phyloP scores from a whole-genome alignment of 2,888 invertebrate species.

The Coelopa pilipes region DNA sequence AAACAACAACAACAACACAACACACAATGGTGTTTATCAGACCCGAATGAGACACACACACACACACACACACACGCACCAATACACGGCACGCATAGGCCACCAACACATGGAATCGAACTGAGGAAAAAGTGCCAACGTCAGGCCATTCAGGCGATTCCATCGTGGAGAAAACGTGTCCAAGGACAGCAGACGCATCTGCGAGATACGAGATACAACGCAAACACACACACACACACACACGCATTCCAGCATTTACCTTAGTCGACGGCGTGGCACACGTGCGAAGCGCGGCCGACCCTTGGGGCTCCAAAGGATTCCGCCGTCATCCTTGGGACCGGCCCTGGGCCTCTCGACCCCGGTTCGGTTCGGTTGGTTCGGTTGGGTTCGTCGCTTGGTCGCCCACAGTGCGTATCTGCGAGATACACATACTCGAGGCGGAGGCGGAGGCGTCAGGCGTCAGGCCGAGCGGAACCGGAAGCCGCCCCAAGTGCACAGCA shows the following conservation, averaged over 20 bases:
- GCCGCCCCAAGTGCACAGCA: neutral
- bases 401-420: neutral
- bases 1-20: conserved; percentile 19
- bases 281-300: neutral
- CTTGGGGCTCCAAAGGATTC: neutral
- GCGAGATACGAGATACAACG: conserved; percentile 15
- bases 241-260: too few relatives aligned
- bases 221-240: conserved; percentile 33
- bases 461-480: conserved; percentile 17
- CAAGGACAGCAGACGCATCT: neutral
- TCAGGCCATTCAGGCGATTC: conserved; percentile 29
- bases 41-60: conserved; percentile 3
- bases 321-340: neutral
- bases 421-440: conserved; percentile 9
- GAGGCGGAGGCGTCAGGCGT: too few relatives aligned
- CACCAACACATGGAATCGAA: neutral
- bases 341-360: too few relatives aligned
- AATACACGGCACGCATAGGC: neutral
- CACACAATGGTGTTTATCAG: conserved; percentile 30
- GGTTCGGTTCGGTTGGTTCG: too few relatives aligned
- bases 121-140: neutral
- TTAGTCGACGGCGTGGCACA: neutral
- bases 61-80: neutral
- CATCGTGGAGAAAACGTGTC: neutral
- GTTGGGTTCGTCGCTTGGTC: too few relatives aligned